Conservation (phyloP, 2,113 vertebrate species). For the Cynoglossus semilaevis region DNA sequence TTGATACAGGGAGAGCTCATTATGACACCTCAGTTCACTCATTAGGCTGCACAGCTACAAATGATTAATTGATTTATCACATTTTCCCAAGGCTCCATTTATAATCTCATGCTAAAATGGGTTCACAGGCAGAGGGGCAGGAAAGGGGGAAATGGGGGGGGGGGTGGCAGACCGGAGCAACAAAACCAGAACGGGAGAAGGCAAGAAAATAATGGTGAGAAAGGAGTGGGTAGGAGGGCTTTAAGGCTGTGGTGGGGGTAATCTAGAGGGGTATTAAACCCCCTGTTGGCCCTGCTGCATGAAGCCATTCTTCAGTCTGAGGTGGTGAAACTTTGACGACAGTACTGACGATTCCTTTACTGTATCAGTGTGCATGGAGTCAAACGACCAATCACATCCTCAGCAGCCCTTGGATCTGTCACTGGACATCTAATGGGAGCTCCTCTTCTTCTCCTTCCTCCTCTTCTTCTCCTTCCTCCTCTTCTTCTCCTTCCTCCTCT, state of each 20-base stretch:
- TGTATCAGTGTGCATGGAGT: too few species aligned
- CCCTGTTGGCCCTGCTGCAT: too few species aligned
- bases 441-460: conserved; percentile 51
- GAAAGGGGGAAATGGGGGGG: conserved; percentile 24
- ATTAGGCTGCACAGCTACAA: conserved; percentile 74
- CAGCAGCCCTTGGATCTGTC: conserved; percentile 70
- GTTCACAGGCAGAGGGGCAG: conserved; percentile 43
- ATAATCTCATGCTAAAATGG: conserved; percentile 78
- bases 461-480: neutral
- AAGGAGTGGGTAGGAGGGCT: conserved; percentile 48
- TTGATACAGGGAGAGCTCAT: conserved; percentile 74
- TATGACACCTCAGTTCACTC: conserved; percentile 75
- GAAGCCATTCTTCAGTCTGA: too few species aligned
- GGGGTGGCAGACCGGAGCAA: conserved; percentile 25
- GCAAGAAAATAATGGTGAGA: conserved; percentile 24
- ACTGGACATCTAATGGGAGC: conserved; percentile 71
- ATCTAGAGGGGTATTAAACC: too few species aligned
- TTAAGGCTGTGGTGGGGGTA: too few species aligned
- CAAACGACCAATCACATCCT: conserved; percentile 69
- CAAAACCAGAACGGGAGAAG: too few species aligned
- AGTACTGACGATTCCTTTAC: too few species aligned
- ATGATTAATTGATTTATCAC: conserved; percentile 83
- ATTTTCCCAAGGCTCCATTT: conserved; percentile 76
- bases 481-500: conserved; percentile 3
- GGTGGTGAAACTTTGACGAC: too few species aligned